phyloP scores from a whole-genome alignment of 2,113 vertebrate genomes.

The Proteles cristata region DNA sequence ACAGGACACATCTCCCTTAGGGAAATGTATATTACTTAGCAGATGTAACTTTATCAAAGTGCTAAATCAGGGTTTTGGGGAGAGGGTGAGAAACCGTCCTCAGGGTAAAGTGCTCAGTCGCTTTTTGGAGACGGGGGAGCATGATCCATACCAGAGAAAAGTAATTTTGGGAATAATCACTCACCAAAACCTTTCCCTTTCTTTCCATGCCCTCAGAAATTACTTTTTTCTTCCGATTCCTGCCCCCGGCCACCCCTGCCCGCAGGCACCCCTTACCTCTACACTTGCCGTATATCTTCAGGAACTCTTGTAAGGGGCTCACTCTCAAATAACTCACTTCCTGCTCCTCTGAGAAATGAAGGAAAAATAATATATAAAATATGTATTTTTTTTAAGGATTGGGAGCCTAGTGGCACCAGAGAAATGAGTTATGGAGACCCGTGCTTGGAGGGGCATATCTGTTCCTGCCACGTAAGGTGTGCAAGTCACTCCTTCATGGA shows the following conservation, averaged over 20 bases:
- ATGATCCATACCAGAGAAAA: background rate
- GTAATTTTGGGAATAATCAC: background rate
- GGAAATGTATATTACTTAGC: background rate
- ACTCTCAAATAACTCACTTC: slow-evolving; percentile 14
- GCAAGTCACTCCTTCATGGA: background rate
- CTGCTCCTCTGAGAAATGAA: background rate
- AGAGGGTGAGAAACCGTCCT: background rate
- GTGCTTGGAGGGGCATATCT: background rate
- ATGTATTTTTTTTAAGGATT: slow-evolving; percentile 9
- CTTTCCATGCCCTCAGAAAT: background rate
- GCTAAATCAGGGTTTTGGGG: background rate
- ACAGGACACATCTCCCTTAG: background rate
- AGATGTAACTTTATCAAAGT: background rate
- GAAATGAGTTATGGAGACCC: background rate
- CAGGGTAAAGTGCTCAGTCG: background rate
- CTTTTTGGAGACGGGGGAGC: background rate
- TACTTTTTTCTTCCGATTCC: background rate
- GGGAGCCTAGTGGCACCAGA: background rate
- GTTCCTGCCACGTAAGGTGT: background rate
- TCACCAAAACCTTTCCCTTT: background rate
- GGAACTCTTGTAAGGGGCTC: background rate
- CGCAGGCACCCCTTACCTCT: background rate
- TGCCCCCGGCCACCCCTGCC: background rate
- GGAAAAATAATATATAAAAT: slow-evolving; percentile 28
- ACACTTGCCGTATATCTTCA: background rate